Evolutionary conservation across 1,140 invertebrate genomes (phyloP).

Genomic region (Zaprionus capensis): DNA sequence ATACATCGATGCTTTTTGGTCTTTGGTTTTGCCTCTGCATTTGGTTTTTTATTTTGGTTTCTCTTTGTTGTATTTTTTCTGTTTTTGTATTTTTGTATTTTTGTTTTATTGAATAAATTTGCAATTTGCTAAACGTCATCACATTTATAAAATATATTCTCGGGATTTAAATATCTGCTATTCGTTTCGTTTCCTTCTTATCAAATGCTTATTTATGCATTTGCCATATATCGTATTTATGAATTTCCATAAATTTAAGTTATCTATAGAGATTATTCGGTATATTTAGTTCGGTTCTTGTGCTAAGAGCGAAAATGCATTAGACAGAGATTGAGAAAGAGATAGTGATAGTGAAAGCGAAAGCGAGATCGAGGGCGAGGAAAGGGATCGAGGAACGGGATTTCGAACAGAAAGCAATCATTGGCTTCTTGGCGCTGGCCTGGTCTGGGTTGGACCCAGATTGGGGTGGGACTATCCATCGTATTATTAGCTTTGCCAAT

Average conservation of each 20-base stretch:
- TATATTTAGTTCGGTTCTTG: constrained; percentile 8
- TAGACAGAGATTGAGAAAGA: neutral
- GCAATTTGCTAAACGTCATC: constrained; percentile 61
- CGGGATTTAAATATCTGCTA: constrained; percentile 11
- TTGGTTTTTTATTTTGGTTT: neutral
- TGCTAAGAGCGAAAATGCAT: constrained; percentile 5
- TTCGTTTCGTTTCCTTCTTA: constrained; percentile 17
- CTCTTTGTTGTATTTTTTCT: neutral
- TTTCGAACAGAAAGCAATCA: neutral
- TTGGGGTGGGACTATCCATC: constrained; percentile 21
- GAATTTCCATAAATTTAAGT: constrained; percentile 22
- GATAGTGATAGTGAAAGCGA: neutral
- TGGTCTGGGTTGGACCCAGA: constrained; percentile 14
- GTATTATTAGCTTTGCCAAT: constrained; percentile 32
- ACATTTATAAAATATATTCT: constrained; percentile 70
- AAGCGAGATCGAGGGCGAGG: neutral
- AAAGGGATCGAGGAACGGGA: neutral
- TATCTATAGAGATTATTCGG: constrained; percentile 3
- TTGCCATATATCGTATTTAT: constrained; percentile 35
- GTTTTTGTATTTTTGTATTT: constrained; percentile 13
- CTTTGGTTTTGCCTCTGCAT: constrained; percentile 9
- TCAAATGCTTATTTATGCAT: constrained; percentile 16
- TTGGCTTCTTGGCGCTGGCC: constrained; percentile 5
- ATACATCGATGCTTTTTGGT: constrained; percentile 6
- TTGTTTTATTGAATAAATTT: constrained; percentile 45